phyloP scores from a whole-genome alignment of 2,888 invertebrate genomes.

The Zaprionus bogoriensis region DNA sequence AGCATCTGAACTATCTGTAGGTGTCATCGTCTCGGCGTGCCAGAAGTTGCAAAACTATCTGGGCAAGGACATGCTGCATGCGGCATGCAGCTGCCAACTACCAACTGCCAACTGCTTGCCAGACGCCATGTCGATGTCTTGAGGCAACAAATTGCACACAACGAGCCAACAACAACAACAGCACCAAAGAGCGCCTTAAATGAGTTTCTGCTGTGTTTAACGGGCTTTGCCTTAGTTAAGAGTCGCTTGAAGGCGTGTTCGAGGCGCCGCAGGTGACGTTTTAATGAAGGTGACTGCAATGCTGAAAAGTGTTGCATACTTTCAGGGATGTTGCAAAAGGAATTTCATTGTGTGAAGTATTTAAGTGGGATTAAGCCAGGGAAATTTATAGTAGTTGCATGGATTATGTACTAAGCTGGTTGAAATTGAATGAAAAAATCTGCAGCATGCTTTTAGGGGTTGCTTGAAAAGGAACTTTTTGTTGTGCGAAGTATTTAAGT shows the following conservation, averaged over 20 bases:
- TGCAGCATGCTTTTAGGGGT: too few relatives aligned
- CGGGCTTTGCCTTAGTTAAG: slow-evolving; percentile 33
- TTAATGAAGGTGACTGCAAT: slow-evolving; percentile 55
- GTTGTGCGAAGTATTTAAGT: too few relatives aligned
- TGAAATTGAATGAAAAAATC: background rate
- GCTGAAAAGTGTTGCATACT: too few relatives aligned
- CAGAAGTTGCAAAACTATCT: slow-evolving; percentile 35
- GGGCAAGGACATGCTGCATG: slow-evolving; percentile 23
- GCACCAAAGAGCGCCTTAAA: background rate
- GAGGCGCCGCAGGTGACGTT: slow-evolving; percentile 59
- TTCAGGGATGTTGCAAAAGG: background rate
- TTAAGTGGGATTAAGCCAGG: background rate
- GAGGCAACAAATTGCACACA: slow-evolving; percentile 55
- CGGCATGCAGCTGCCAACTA: too few relatives aligned
- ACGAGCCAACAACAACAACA: background rate
- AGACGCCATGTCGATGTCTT: slow-evolving; percentile 64
- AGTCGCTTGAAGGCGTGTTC: slow-evolving; percentile 26
- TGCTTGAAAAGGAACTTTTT: too few relatives aligned
- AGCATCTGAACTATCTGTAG: slow-evolving; percentile 46
- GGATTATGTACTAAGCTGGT: too few relatives aligned
- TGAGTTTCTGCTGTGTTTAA: slow-evolving; percentile 15
- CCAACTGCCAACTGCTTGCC: slow-evolving; percentile 14
- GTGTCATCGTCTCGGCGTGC: slow-evolving; percentile 42
- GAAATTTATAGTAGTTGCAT: background rate
- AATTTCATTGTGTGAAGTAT: background rate